phyloP scores from a whole-genome alignment of 2,113 vertebrate species.

The Antechinus stuartii region DNA sequence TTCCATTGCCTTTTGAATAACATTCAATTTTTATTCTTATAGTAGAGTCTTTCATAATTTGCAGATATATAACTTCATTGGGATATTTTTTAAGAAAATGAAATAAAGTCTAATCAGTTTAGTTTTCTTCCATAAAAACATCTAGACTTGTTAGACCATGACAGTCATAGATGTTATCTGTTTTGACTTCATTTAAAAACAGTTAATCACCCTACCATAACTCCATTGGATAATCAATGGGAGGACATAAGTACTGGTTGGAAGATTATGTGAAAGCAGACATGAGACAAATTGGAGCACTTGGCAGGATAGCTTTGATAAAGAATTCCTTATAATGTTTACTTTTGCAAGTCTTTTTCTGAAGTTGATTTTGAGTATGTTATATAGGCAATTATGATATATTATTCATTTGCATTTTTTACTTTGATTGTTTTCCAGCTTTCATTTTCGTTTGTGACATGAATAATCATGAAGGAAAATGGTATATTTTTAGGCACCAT shows the following conservation, averaged over 20 bases:
- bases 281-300: background rate
- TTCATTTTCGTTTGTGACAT: slow-evolving; percentile 76
- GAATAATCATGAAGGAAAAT: slow-evolving; percentile 56
- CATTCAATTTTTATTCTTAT: background rate
- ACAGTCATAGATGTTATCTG: background rate
- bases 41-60: background rate
- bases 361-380: background rate
- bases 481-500: slow-evolving; percentile 61
- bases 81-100: background rate
- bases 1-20: background rate
- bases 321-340: background rate
- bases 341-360: background rate
- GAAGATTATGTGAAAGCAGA: background rate
- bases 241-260: background rate
- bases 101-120: background rate
- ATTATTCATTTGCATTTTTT: slow-evolving; percentile 64
- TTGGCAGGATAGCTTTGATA: background rate
- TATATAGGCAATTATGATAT: slow-evolving; percentile 56
- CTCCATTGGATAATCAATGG: background rate
- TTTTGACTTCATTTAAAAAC: background rate
- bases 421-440: slow-evolving; percentile 75
- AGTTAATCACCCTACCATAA: background rate
- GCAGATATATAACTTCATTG: background rate
- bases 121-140: background rate
- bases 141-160: background rate